A percentile compares a stretch with the other conserved stretches of the same genome.
Conservation (phyloP, 2,797 vertebrate genomes). For the Hirundo rustica region DNA sequence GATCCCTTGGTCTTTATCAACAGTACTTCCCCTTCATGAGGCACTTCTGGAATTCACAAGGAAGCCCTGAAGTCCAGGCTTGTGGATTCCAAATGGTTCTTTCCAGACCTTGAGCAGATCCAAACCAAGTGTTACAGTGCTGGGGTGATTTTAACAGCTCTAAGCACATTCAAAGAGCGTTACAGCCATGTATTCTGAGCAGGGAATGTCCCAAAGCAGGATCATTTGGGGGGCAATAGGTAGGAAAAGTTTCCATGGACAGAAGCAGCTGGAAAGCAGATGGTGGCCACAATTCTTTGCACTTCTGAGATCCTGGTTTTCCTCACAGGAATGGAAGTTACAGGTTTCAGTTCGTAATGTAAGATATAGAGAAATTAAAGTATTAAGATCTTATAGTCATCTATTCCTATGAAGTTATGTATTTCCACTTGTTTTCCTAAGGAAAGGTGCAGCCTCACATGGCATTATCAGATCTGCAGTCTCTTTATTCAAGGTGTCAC, state of each 20-base stretch:
- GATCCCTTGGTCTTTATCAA: neutral
- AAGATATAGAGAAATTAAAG: neutral
- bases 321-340: neutral
- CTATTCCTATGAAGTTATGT: rapidly evolving
- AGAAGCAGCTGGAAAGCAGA: neutral
- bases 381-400: neutral
- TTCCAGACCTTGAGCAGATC: neutral
- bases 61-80: neutral
- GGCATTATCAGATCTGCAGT: neutral
- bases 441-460: neutral
- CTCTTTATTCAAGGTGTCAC: neutral
- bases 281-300: neutral
- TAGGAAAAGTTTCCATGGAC: neutral
- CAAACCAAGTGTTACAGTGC: neutral
- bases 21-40: neutral
- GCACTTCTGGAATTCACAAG: neutral
- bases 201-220: neutral
- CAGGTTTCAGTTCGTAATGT: neutral
- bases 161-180: neutral
- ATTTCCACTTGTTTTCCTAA: neutral
- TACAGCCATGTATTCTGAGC: neutral
- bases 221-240: neutral
- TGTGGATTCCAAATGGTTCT: neutral
- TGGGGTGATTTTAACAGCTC: neutral
- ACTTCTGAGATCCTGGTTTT: neutral